Conservation (phyloP, 1,140 invertebrate genomes). For the Gerris buenoi region DNA sequence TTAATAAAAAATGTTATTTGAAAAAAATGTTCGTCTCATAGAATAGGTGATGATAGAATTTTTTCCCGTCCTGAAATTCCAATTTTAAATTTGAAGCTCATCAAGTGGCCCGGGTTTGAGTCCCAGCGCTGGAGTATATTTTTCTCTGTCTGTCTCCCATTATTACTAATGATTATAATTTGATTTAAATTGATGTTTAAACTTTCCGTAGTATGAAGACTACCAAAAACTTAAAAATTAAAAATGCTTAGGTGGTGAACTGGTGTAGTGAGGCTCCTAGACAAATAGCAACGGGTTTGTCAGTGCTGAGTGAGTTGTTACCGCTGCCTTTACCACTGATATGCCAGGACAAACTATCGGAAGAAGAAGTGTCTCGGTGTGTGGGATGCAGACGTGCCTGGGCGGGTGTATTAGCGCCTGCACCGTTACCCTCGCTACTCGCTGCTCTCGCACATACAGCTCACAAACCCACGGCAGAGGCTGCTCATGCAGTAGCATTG, state of each 20-base stretch:
- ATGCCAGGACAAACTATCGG: conserved; percentile 39
- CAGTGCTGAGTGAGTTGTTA: conserved; percentile 68
- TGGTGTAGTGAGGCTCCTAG: conserved; percentile 41
- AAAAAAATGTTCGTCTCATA: too few relatives aligned
- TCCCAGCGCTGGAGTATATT: too few relatives aligned
- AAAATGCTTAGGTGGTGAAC: not conserved
- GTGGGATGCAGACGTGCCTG: conserved; percentile 73
- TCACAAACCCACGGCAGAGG: conserved; percentile 59
- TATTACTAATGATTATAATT: too few relatives aligned
- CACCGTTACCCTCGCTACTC: conserved; percentile 81
- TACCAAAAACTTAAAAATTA: too few relatives aligned
- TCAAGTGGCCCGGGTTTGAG: too few relatives aligned
- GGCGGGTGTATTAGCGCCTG: conserved; percentile 43
- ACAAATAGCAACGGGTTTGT: conserved; percentile 70
- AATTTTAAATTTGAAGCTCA: too few relatives aligned
- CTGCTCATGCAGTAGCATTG: conserved; percentile 64
- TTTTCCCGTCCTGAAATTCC: too few relatives aligned
- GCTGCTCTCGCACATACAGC: conserved; percentile 48
- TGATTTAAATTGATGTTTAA: too few relatives aligned
- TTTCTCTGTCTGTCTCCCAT: too few relatives aligned
- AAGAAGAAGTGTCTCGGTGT: conserved; percentile 50
- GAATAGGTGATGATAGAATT: too few relatives aligned
- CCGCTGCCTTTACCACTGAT: conserved; percentile 73
- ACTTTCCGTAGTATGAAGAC: too few relatives aligned
- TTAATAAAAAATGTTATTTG: too few relatives aligned